Evolutionary conservation across 2,113 vertebrate species (phyloP).

Genomic region (Stomatorhinus ivindoensis): DNA sequence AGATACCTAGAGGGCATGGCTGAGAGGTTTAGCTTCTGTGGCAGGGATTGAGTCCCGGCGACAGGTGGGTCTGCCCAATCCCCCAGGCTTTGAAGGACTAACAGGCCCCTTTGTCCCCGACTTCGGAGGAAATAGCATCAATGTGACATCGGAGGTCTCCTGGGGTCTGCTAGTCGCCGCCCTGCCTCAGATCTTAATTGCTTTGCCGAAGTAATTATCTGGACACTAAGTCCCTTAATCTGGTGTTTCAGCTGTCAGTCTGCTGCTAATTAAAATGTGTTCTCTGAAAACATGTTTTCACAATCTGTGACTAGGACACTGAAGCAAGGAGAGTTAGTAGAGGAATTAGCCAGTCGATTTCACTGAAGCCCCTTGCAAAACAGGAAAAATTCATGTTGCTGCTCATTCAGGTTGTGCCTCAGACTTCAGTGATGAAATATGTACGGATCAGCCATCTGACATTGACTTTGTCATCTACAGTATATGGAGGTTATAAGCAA

Average conservation of each 20-base stretch:
- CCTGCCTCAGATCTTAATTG: neutral
- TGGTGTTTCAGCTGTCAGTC: neutral
- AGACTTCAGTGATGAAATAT: neutral
- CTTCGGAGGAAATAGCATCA: neutral
- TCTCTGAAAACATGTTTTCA: neutral
- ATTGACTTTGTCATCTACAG: neutral
- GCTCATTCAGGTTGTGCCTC: neutral
- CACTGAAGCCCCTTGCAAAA: neutral
- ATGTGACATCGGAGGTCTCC: neutral
- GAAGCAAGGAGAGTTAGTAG: neutral
- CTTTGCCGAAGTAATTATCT: conserved; percentile 3
- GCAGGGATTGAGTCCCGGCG: neutral
- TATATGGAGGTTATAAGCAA: neutral
- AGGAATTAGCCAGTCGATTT: neutral
- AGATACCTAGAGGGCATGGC: neutral
- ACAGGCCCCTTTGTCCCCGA: neutral
- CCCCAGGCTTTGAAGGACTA: neutral
- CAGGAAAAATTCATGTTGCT: neutral
- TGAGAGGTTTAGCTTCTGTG: conserved; percentile 5
- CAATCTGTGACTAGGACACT: neutral
- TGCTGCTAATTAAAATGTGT: neutral
- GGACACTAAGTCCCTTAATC: conserved; percentile 1
- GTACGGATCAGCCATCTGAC: neutral
- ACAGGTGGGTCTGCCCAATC: neutral
- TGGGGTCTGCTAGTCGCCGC: neutral